phyloP scores from a whole-genome alignment of 2,113 vertebrate species.

The Catharus minimus region DNA sequence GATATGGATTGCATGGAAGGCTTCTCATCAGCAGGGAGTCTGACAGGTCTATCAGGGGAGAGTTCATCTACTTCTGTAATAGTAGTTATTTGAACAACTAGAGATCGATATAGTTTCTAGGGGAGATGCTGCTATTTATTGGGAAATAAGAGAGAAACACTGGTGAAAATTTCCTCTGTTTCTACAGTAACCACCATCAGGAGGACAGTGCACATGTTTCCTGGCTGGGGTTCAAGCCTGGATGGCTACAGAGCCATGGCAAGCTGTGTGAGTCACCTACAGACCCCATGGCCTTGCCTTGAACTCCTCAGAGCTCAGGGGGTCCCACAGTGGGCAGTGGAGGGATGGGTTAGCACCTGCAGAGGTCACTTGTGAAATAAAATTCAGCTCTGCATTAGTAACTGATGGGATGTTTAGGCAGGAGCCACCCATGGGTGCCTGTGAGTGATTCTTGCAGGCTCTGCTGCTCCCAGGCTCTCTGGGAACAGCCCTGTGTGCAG shows the following conservation, averaged over 20 bases:
- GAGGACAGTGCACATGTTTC: neutral
- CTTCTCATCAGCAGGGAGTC: constrained; percentile 53
- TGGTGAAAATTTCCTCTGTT: constrained; percentile 45
- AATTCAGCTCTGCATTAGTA: neutral
- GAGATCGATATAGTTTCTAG: constrained; percentile 57
- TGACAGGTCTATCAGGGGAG: constrained; percentile 62
- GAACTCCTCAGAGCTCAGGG: neutral
- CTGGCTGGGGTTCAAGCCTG: neutral
- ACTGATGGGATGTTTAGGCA: neutral
- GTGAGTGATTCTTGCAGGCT: neutral
- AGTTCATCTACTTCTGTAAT: constrained; percentile 62
- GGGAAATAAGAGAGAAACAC: constrained; percentile 50
- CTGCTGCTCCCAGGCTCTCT: neutral
- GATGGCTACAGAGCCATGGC: neutral
- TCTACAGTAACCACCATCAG: constrained; percentile 40
- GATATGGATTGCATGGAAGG: constrained; percentile 42
- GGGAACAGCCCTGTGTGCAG: neutral
- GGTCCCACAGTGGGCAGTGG: neutral
- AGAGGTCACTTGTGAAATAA: neutral
- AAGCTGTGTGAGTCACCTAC: accelerated
- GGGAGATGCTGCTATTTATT: constrained; percentile 57
- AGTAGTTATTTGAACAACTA: constrained; percentile 62
- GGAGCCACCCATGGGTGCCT: neutral
- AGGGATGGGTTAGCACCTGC: neutral
- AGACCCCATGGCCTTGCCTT: neutral